Percentiles rank a stretch among this genome's conserved stretches.
These are phyloP conservation scores for Brachionus sp. DNA, from an alignment of 1,140 invertebrate species.

Conservation along the genomic window DNA sequence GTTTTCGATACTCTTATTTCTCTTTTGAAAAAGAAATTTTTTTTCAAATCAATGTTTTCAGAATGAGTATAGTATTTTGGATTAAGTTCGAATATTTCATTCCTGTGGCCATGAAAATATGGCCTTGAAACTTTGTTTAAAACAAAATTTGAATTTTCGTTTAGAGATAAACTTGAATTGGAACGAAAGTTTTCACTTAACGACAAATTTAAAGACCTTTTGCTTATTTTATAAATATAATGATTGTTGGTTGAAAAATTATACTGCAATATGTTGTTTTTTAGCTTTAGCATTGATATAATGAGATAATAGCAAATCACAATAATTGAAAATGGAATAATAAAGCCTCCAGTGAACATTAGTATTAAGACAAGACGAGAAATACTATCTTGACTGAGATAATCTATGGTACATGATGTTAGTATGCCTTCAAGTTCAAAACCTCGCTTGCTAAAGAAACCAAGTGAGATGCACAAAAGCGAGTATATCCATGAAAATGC, in stretches of 20 bases:
- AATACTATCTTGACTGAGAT: not conserved
- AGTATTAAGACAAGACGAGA: not conserved
- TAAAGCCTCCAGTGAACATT: constrained; percentile 25
- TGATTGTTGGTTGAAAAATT: constrained; percentile 6
- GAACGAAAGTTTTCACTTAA: not conserved
- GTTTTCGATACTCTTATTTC: constrained; percentile 25
- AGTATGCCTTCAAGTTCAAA: constrained; percentile 28
- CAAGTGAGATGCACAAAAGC: not conserved
- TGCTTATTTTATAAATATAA: not conserved
- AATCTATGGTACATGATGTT: constrained; percentile 43
- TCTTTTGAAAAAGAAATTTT: constrained; percentile 36
- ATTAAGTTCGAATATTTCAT: not conserved
- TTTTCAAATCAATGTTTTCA: not conserved
- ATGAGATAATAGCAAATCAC: constrained; percentile 9
- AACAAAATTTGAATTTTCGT: not conserved
- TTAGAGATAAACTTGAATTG: not conserved
- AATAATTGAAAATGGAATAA: constrained; percentile 25
- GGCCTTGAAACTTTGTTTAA: not conserved
- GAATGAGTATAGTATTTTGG: not conserved
- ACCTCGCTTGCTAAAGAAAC: not conserved
- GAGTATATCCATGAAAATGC: constrained; percentile 15
- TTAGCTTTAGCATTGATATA: not conserved
- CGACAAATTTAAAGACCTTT: not conserved
- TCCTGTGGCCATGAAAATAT: not conserved
- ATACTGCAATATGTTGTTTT: not conserved